Base-by-base conservation (phyloP, 2,888 invertebrate genomes). In the Trimorus sp. region DNA sequence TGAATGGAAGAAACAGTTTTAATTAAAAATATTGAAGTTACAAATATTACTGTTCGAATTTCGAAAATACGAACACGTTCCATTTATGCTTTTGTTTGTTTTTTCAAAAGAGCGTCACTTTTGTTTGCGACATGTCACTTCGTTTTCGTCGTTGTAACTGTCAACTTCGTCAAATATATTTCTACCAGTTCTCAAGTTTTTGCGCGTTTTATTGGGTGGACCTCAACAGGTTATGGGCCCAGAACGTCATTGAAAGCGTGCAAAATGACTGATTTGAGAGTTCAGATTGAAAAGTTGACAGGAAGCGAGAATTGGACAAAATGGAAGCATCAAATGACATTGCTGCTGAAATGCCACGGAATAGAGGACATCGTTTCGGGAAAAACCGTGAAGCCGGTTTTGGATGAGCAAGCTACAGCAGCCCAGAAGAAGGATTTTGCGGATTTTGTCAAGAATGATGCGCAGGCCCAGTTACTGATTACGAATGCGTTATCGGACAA, bases 381-480 rank as follows among this genome's bases (percentile, higher is more conserved):
- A 14, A 8, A 49, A 51, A 8, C 14, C 26, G 26, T 26, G 26
- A 26, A 26, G 26, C 26, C 26, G 26, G 26, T 26, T 26, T 26
- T 26, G 26, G 26, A 26, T 26, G 26, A 26, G 26, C 26, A 26
- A 26, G 26, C 26, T 26, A 66, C 65, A 16, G 15, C 53, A 11
- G 65, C 51, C 4, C 53, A 66, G 16, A 42, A 45, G 14, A 68
- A 68, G 45, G 9, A 26, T 26, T 7, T 66, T 14, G 11, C 16
- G 15, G 45, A 54, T 0, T 68, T 56, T 16, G 56, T 42, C 38
- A 68, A 68, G 16, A 68, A 68, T 56, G 68, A 68, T 14, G 68
- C 56, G 6, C 68, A 68, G 42, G 68, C 68, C 15, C 68, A 68
- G 14, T 56, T 68, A 15, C 38, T 68, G 42, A 68, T 68, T n/a